A percentile compares a stretch with the other conserved stretches of the same genome.
These are phyloP conservation scores for Trematocara macrostoma DNA, from an alignment of 2,113 vertebrate genomes.

Conservation along the genomic window DNA sequence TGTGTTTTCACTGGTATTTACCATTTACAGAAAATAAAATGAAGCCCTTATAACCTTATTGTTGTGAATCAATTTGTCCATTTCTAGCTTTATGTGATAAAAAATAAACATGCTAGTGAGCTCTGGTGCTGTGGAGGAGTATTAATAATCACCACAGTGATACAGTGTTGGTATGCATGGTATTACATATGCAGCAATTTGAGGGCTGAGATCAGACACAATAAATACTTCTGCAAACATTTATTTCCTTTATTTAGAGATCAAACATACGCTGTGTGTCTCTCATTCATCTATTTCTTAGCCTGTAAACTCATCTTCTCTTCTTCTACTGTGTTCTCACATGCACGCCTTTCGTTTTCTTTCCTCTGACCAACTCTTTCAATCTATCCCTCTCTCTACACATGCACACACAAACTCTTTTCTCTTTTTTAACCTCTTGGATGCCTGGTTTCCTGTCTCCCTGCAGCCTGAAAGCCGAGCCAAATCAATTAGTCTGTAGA, in stretches of 20 bases:
- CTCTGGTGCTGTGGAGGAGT: background rate
- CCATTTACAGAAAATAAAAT: background rate
- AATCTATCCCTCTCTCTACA: background rate
- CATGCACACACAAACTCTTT: background rate
- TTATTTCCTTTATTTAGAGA: background rate
- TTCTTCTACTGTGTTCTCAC: background rate
- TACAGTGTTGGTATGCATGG: background rate
- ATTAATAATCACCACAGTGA: background rate
- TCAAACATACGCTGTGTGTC: background rate
- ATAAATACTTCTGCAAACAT: background rate
- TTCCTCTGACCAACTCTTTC: background rate
- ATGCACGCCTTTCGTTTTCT: background rate
- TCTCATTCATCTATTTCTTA: background rate
- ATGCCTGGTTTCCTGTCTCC: constrained; percentile 53
- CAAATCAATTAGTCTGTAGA: constrained; percentile 71
- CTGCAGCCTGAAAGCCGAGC: constrained; percentile 66
- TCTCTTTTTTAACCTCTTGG: constrained; percentile 11
- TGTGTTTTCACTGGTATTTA: background rate
- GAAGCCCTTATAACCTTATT: background rate
- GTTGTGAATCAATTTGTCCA: background rate
- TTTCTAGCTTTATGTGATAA: background rate
- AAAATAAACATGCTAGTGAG: background rate
- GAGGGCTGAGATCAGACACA: background rate
- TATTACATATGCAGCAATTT: background rate
- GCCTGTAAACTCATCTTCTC: background rate